These are phyloP conservation scores for Drosophila basisetae DNA, from an alignment of 2,888 invertebrate species.

Conservation along the genomic window DNA sequence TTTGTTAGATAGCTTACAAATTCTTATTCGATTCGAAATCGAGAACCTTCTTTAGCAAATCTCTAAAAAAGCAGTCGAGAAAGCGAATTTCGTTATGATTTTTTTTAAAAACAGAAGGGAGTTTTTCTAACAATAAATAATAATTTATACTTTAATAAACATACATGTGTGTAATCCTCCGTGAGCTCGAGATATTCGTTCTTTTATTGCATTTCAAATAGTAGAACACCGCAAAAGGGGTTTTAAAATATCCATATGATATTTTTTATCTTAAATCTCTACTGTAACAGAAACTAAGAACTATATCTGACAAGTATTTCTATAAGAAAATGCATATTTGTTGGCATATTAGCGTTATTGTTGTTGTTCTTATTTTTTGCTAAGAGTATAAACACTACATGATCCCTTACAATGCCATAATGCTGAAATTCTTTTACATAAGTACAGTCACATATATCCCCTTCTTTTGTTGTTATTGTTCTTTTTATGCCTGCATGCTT, in stretches of 20 bases:
- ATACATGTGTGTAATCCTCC: not conserved
- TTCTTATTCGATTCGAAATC: no score
- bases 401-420: slow-evolving; percentile 33
- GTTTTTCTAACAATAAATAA: not conserved
- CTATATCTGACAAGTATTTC: slow-evolving; percentile 6
- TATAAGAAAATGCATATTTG: slow-evolving; percentile 26
- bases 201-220: not conserved
- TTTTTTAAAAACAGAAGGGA: not conserved
- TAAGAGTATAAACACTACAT: slow-evolving; percentile 30
- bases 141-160: not conserved
- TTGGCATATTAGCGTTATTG: slow-evolving; percentile 29
- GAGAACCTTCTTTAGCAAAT: not conserved
- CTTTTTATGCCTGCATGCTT: slow-evolving; percentile 54
- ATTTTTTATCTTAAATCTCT: not conserved
- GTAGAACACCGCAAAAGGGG: not conserved
- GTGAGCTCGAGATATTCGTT: not conserved
- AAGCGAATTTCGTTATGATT: not conserved
- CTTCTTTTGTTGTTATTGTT: slow-evolving; percentile 35
- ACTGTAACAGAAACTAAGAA: not conserved
- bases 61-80: not conserved
- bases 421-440: slow-evolving; percentile 26
- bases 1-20: not conserved
- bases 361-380: slow-evolving; percentile 1
- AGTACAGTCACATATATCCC: slow-evolving; percentile 15
- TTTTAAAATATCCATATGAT: no score